phyloP scores from a whole-genome alignment of 2,797 vertebrate species.

The Helicolenus hilgendorfi region DNA sequence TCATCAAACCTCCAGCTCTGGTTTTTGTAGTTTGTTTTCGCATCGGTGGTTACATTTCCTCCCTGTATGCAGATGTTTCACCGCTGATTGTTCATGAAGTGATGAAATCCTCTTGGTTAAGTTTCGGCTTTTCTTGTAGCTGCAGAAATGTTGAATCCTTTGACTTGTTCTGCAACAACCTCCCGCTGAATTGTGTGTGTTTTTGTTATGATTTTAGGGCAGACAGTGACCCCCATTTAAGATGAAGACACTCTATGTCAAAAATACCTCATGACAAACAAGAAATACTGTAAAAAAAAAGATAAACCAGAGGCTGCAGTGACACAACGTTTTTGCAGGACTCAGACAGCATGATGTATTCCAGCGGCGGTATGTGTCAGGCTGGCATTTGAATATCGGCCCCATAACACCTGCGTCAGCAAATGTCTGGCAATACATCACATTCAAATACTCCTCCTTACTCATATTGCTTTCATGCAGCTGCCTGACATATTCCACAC shows the following conservation, averaged over 20 bases:
- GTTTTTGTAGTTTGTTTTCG: slow-evolving; percentile 23
- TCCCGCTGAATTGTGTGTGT: not conserved
- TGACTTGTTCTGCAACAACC: not conserved
- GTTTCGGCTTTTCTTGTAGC: not conserved
- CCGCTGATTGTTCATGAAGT: slow-evolving; percentile 30
- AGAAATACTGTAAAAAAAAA: not conserved
- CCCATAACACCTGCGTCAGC: slow-evolving; percentile 71
- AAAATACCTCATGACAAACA: slow-evolving; percentile 4
- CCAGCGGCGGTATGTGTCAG: slow-evolving; percentile 26
- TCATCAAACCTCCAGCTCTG: slow-evolving; percentile 54
- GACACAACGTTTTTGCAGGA: not conserved
- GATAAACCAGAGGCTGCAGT: not conserved
- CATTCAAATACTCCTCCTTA: slow-evolving; percentile 35
- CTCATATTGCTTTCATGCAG: slow-evolving; percentile 30
- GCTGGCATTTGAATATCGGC: slow-evolving; percentile 67
- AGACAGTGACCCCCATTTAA: slow-evolving; percentile 10
- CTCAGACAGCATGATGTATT: slow-evolving; percentile 36
- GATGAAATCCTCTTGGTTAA: not conserved
- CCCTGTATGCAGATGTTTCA: slow-evolving; percentile 48
- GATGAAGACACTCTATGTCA: slow-evolving; percentile 6
- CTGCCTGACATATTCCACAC: slow-evolving; percentile 25
- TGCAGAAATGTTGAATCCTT: not conserved
- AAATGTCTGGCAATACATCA: slow-evolving; percentile 70
- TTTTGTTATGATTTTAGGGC: not conserved
- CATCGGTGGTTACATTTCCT: slow-evolving; percentile 30